Base-by-base conservation (phyloP, 1,140 invertebrate genomes). In the Pectinophora gossypiella region DNA sequence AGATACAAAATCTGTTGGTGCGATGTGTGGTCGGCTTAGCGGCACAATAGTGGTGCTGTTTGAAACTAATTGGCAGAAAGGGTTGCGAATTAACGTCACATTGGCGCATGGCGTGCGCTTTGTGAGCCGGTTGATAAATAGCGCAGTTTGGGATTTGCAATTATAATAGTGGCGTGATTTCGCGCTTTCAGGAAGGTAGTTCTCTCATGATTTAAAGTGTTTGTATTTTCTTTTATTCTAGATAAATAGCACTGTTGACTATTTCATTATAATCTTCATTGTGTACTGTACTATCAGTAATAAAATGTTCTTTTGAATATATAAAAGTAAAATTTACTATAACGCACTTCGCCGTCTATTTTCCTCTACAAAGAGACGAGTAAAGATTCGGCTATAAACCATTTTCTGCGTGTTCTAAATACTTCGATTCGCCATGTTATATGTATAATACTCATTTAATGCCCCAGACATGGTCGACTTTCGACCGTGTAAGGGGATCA, bases 1-100 rank as follows among this genome's bases (percentile, higher is more conserved):
- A n/a, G n/a, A 15, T 40, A 15, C 16, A 40, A 10, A 2, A 15
- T 67, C 71, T n/a, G n/a, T 81, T 80, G 66, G 73, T 77, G 60
- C 78, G 61, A 76, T 64, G 64, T 72, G 68, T 67, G 64, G 67
- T 72, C 65, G 67, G 65, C 63, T 76, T 70, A 69, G 60, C 68
- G 56, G 72, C 69, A 86, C 76, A 85, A 86, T 85, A 82, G 79
- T 80, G 83, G 77, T 72, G 80, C 78, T 83, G 81, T 86, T 86
- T 73, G 72, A 82, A 78, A 83, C 83, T 86, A 86, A 86, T 86
- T 86, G 83, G 83, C 83, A 83, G 80, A 83, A 81, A 86, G 81
- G 81, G 79, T 85, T 85, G 81, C 74, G 77, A 86, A 86, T 85
- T 82, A 83, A 83, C 76, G 79, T 82, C 83, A 80, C 64, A 71